Percentiles rank a stretch among this genome's conserved stretches.
Evolutionary conservation across 2,797 vertebrate genomes (phyloP).

Genomic region (Myotis findleyi): DNA sequence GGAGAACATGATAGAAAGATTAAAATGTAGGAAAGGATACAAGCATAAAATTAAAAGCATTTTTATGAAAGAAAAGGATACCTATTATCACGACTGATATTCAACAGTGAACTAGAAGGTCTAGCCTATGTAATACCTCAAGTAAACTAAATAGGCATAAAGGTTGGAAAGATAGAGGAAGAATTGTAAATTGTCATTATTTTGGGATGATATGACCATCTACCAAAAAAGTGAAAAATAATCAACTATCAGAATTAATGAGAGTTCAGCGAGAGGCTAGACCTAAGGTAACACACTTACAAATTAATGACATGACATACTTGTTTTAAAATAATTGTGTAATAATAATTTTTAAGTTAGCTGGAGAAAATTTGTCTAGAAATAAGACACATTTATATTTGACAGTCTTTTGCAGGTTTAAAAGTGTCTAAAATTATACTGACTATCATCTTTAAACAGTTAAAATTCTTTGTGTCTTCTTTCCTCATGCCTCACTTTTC

Average conservation of each 20-base stretch:
- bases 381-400: not conserved
- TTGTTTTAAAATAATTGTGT: constrained; percentile 19
- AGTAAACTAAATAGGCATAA: not conserved
- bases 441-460: constrained; percentile 12
- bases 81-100: not conserved
- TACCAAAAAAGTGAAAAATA: not conserved
- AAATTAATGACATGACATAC: not conserved
- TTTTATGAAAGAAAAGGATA: not conserved
- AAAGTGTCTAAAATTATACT: not conserved
- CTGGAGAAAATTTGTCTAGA: constrained; percentile 3
- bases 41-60: not conserved
- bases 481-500: not conserved
- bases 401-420: not conserved
- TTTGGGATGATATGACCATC: not conserved
- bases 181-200: not conserved
- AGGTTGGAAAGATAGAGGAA: not conserved
- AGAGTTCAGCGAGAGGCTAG: not conserved
- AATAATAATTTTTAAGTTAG: constrained; percentile 3
- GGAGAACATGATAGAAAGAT: not conserved
- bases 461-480: constrained; percentile 39
- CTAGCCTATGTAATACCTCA: not conserved
- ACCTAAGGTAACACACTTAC: not conserved
- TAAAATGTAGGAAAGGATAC: not conserved
- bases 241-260: not conserved
- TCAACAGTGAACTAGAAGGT: not conserved